A percentile compares a stretch with the other conserved stretches of the same genome.
Evolutionary conservation across 2,888 invertebrate genomes (phyloP).

Genomic region (Saturnia pavonia): DNA sequence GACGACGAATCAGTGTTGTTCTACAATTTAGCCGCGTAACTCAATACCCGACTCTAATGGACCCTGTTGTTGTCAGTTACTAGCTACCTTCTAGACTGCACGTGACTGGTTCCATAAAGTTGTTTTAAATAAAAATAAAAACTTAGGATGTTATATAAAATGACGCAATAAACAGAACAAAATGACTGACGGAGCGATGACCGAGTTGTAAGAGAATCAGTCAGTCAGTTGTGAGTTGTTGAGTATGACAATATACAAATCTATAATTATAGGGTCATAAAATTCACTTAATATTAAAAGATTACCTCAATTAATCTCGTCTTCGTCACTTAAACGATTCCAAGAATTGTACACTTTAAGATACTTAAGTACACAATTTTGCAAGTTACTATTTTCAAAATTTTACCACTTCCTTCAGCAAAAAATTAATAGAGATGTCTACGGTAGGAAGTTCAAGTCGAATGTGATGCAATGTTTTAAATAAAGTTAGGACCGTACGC

Average conservation of each 20-base stretch:
- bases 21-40: slow-evolving; percentile 74
- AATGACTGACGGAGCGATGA: neutral
- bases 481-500: neutral
- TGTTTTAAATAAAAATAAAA: neutral
- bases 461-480: neutral
- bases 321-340: neutral
- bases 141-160: neutral
- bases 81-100: slow-evolving; percentile 32
- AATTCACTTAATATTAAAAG: neutral
- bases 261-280: neutral
- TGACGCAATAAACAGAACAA: neutral
- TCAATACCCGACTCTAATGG: slow-evolving; percentile 65
- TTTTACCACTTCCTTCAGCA: neutral
- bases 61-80: slow-evolving; percentile 43
- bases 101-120: slow-evolving; percentile 21
- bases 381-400: neutral
- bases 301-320: neutral
- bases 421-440: neutral
- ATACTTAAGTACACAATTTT: neutral
- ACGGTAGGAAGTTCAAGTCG: neutral
- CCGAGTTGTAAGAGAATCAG: neutral
- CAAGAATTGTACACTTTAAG: neutral
- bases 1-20: slow-evolving; percentile 61
- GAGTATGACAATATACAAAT: neutral
- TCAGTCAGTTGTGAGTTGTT: neutral